These are phyloP conservation scores for Momotus momota DNA, from an alignment of 2,797 vertebrate genomes.

Conservation along the genomic window DNA sequence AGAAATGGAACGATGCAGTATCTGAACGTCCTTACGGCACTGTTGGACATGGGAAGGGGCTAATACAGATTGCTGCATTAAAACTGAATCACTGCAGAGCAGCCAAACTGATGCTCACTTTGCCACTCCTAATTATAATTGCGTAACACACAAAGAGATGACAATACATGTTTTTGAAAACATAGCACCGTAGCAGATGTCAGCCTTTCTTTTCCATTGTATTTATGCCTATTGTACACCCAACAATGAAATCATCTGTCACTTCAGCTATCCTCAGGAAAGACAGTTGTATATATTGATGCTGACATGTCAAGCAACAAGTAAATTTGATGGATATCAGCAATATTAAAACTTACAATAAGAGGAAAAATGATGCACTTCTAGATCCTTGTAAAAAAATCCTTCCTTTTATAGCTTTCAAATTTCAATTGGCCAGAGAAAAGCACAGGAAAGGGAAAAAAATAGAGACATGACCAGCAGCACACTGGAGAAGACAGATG, in stretches of 20 bases:
- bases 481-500: background rate
- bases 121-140: constrained; percentile 27
- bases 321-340: constrained; percentile 13
- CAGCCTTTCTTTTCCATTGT: constrained; percentile 34
- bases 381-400: background rate
- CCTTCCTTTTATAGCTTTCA: background rate
- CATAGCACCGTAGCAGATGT: constrained; percentile 16
- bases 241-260: constrained; percentile 56
- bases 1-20: background rate
- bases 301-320: constrained; percentile 19
- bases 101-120: background rate
- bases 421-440: background rate
- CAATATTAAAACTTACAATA: constrained; percentile 5
- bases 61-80: background rate
- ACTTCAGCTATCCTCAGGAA: constrained; percentile 35
- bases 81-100: background rate
- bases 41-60: background rate
- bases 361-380: background rate
- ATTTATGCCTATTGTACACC: constrained; percentile 32
- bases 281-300: constrained; percentile 28
- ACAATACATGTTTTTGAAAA: constrained; percentile 43
- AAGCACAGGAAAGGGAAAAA: background rate
- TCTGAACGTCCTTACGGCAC: background rate
- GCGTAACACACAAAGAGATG: background rate
- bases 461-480: background rate